phyloP scores from a whole-genome alignment of 2,888 invertebrate species.

The Cephus nigrinus region DNA sequence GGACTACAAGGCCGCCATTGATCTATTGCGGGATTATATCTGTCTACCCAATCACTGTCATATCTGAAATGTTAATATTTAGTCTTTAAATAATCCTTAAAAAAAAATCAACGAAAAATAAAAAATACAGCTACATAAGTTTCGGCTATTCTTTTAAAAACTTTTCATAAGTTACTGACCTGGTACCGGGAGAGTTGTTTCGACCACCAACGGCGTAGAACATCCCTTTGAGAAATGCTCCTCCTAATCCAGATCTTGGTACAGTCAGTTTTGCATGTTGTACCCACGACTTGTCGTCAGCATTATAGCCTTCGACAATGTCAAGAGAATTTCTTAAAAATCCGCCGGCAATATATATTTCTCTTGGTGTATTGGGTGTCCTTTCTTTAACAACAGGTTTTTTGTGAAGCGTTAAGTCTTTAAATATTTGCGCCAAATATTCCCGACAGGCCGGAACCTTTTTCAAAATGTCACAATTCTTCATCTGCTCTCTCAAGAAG shows the following conservation, averaged over 20 bases:
- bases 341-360: slow-evolving; percentile 93
- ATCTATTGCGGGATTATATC: slow-evolving; percentile 87
- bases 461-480: slow-evolving; percentile 86
- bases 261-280: slow-evolving; percentile 85
- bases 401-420: slow-evolving; percentile 90
- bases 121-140: not conserved
- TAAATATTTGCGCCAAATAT: slow-evolving; percentile 89
- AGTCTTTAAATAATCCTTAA: not conserved
- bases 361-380: slow-evolving; percentile 87
- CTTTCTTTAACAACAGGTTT: slow-evolving; percentile 86
- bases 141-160: not conserved
- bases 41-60: slow-evolving; percentile 89
- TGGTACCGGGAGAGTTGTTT: slow-evolving; percentile 89
- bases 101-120: not conserved
- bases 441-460: slow-evolving; percentile 90
- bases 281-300: slow-evolving; percentile 87
- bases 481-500: slow-evolving; percentile 92
- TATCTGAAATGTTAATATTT: slow-evolving; percentile 66
- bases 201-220: slow-evolving; percentile 94
- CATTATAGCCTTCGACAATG: slow-evolving; percentile 88
- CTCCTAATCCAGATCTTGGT: slow-evolving; percentile 88
- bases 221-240: slow-evolving; percentile 86
- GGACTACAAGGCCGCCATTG: slow-evolving; percentile 89
- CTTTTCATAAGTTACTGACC: slow-evolving; percentile 35
- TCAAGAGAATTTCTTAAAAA: slow-evolving; percentile 88